phyloP scores from a whole-genome alignment of 2,888 invertebrate genomes.

The Scaptodrosophila latifasciaeformis region DNA sequence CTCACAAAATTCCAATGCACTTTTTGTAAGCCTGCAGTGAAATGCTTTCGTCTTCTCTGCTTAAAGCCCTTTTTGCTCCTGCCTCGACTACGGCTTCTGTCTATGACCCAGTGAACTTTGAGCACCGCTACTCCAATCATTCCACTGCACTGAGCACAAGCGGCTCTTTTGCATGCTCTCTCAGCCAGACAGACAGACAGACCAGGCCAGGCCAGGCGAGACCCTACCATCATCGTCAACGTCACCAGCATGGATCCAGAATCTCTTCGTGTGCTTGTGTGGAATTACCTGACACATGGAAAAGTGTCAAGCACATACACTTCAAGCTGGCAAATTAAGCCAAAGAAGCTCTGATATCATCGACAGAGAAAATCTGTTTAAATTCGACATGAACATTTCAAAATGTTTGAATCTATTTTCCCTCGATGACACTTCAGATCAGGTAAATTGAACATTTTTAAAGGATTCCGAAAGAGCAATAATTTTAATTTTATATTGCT shows the following conservation, averaged over 20 bases:
- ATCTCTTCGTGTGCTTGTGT: conserved; percentile 23
- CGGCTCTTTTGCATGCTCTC: conserved; percentile 2
- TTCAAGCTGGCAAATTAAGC: conserved; percentile 46
- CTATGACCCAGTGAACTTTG: conserved; percentile 1
- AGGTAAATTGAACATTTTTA: too few relatives aligned
- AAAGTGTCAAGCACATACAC: conserved; percentile 23
- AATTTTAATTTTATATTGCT: too few relatives aligned
- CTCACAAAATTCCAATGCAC: not conserved
- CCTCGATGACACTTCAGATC: too few relatives aligned
- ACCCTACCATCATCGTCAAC: too few relatives aligned
- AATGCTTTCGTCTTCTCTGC: too few relatives aligned
- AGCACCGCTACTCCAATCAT: conserved; percentile 31
- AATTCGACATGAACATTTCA: conserved; percentile 1
- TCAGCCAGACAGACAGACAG: not conserved
- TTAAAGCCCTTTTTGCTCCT: not conserved
- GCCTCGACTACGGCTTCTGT: conserved; percentile 1
- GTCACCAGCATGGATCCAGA: too few relatives aligned
- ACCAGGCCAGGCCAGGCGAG: too few relatives aligned
- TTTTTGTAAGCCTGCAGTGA: too few relatives aligned
- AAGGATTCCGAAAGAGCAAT: too few relatives aligned
- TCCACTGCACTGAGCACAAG: conserved; percentile 11
- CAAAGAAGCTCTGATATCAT: conserved; percentile 15
- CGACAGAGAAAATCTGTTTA: too few relatives aligned
- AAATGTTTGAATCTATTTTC: too few relatives aligned
- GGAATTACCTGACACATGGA: too few relatives aligned